phyloP scores from a whole-genome alignment of 2,113 vertebrate genomes.

The Nyctibius bracteatus region DNA sequence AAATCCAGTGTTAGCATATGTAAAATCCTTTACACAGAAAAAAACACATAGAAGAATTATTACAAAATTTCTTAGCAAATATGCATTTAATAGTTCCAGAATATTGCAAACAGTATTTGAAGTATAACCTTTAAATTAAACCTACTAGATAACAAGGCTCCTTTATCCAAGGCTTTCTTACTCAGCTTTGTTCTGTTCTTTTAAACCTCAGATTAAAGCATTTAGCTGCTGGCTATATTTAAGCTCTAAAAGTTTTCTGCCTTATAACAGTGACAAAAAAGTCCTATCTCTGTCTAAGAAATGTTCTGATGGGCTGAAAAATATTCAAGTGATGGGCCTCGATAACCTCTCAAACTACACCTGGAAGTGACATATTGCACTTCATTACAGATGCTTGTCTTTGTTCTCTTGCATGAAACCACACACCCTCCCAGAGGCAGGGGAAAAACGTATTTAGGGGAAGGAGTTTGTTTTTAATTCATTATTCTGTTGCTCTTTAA shows the following conservation, averaged over 20 bases:
- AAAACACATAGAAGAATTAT: not conserved
- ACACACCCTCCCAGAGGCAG: not conserved
- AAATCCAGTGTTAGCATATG: not conserved
- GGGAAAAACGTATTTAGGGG: not conserved
- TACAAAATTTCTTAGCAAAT: not conserved
- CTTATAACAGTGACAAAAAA: not conserved
- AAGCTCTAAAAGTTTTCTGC: not conserved
- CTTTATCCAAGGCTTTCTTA: not conserved
- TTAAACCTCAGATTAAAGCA: not conserved
- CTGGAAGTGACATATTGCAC: not conserved
- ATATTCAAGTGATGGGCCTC: not conserved
- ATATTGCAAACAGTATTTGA: not conserved
- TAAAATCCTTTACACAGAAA: not conserved
- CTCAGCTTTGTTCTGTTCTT: not conserved
- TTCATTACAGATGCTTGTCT: not conserved
- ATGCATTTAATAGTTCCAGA: not conserved
- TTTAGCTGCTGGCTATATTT: not conserved
- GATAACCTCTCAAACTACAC: not conserved
- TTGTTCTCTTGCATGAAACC: not conserved
- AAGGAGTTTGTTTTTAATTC: not conserved
- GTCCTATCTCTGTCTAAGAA: not conserved
- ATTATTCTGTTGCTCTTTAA: not conserved
- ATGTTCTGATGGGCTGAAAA: not conserved
- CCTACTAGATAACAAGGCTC: not conserved
- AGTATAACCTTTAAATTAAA: not conserved